Percentiles rank a stretch among this genome's conserved stretches.
Conservation (phyloP, 2,797 vertebrate genomes). For the Sebastes iracundus region DNA sequence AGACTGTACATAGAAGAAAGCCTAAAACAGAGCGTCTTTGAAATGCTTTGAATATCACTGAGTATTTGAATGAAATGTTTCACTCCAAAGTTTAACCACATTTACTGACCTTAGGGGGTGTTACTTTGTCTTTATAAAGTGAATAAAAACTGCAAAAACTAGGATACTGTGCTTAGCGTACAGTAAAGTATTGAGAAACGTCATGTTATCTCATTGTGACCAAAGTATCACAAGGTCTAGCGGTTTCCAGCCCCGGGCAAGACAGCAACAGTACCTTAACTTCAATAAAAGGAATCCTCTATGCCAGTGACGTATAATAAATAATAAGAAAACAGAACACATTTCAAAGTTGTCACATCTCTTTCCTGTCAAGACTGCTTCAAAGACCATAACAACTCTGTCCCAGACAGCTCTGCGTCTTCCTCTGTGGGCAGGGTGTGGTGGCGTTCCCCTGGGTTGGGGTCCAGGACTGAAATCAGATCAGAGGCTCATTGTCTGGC, state of each 20-base stretch:
- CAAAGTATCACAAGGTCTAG: conserved; percentile 49
- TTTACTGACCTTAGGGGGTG: neutral
- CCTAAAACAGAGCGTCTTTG: neutral
- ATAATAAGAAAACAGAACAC: conserved; percentile 1
- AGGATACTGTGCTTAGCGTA: conserved; percentile 8
- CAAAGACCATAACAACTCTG: conserved; percentile 26
- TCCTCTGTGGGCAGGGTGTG: conserved; percentile 71
- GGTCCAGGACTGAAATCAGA: conserved; percentile 74
- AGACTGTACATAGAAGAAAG: neutral
- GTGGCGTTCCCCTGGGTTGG: conserved; percentile 62
- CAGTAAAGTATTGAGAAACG: conserved; percentile 33
- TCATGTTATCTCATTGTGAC: conserved; percentile 54
- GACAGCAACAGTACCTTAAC: conserved; percentile 38
- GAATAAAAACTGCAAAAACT: conserved; percentile 4
- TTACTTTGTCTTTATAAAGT: conserved; percentile 3
- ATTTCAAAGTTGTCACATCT: conserved; percentile 34
- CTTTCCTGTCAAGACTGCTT: conserved; percentile 21
- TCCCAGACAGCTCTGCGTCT: conserved; percentile 8
- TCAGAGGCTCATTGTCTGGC: conserved; percentile 75
- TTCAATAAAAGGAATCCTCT: conserved; percentile 31
- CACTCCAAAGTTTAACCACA: neutral
- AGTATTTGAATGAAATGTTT: conserved; percentile 8
- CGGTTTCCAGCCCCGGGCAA: conserved; percentile 32
- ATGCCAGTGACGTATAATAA: conserved; percentile 11
- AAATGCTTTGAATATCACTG: neutral